Percentiles rank a stretch among this genome's conserved stretches.
phyloP scores from a whole-genome alignment of 2,113 vertebrate genomes.

The Tupaia chinensis region DNA sequence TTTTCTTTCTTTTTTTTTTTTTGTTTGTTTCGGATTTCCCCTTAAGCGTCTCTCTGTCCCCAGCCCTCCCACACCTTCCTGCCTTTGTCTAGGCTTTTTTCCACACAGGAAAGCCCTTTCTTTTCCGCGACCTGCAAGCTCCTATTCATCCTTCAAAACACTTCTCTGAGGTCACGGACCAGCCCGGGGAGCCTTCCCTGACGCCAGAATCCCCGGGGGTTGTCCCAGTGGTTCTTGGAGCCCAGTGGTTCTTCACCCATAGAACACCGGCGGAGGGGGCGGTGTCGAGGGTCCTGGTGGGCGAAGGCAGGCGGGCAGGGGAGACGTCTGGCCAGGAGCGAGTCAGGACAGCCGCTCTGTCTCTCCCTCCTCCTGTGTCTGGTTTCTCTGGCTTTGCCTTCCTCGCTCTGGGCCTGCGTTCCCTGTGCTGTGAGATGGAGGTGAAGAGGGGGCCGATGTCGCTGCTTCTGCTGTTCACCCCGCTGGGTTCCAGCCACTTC shows the following conservation, averaged over 20 bases:
- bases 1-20: background rate
- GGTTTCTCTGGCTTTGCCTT: background rate
- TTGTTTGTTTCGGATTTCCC: too few relatives aligned
- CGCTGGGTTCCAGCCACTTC: background rate
- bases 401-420: background rate
- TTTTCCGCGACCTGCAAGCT: background rate
- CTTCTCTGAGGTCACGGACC: background rate
- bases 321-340: background rate
- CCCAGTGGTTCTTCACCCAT: too few relatives aligned
- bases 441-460: too few relatives aligned
- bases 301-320: background rate
- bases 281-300: background rate
- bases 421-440: background rate
- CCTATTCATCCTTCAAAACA: constrained; percentile 26
- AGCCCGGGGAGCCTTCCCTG: background rate
- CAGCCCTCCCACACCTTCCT: background rate
- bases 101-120: background rate
- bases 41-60: background rate
- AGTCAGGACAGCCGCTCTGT: background rate
- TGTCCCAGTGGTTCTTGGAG: background rate
- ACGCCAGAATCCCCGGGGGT: background rate
- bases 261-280: background rate
- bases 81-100: background rate
- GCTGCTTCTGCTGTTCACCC: background rate
- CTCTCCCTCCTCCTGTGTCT: background rate